These are phyloP conservation scores for Chloropsis cyanopogon DNA, from an alignment of 2,113 vertebrate genomes.

Conservation along the genomic window DNA sequence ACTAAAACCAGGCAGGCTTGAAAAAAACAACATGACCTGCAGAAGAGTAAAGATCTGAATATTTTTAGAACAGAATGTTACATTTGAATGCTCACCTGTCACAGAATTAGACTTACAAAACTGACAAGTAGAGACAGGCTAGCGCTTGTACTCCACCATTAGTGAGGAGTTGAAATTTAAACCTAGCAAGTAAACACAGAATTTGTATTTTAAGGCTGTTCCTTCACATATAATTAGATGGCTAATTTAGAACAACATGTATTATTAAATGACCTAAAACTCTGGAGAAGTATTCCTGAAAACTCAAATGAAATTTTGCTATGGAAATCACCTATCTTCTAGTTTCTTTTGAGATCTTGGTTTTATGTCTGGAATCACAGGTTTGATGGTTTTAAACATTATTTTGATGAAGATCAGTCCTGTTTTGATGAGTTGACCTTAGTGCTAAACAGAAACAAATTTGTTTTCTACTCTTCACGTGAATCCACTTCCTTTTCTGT, in stretches of 20 bases:
- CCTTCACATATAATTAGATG: neutral
- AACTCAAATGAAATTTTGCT: neutral
- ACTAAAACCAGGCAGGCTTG: neutral
- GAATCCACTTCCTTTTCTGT: neutral
- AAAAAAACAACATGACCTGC: neutral
- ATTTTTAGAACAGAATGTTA: neutral
- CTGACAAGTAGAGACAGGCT: neutral
- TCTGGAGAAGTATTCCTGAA: neutral
- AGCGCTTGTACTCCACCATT: neutral
- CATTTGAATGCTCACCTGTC: neutral
- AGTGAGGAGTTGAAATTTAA: neutral
- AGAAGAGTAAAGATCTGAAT: constrained; percentile 2
- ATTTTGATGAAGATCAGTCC: neutral
- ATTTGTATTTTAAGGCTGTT: neutral
- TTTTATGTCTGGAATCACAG: neutral
- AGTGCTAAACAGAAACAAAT: neutral
- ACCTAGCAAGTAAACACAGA: neutral
- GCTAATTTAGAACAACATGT: neutral
- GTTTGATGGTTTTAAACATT: neutral
- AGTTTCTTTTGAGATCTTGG: neutral
- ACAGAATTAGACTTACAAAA: neutral
- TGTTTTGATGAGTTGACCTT: neutral
- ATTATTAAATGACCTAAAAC: neutral
- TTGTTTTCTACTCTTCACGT: neutral
- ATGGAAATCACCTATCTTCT: neutral